phyloP scores from a whole-genome alignment of 2,888 invertebrate species.

The Rosalia funebris region DNA sequence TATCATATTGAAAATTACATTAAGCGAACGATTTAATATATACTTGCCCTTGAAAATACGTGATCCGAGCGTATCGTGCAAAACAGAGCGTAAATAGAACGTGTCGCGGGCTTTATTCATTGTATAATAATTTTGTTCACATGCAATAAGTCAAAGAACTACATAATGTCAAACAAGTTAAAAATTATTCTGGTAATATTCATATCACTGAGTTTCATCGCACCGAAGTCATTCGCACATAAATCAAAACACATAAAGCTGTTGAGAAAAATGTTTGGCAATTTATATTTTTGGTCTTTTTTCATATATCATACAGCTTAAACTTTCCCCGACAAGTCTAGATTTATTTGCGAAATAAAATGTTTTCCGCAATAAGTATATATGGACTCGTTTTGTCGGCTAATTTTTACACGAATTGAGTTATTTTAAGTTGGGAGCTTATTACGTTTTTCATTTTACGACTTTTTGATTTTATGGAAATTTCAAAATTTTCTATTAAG shows the following conservation, averaged over 20 bases:
- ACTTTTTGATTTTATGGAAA: not conserved
- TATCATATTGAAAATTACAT: too few species aligned
- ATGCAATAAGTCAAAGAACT: too few species aligned
- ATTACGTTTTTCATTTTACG: not conserved
- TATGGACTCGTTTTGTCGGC: not conserved
- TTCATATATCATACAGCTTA: not conserved
- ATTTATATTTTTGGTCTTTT: not conserved
- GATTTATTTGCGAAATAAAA: constrained; percentile 6
- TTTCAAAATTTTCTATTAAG: not conserved
- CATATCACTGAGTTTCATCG: too few species aligned
- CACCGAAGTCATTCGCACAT: too few species aligned
- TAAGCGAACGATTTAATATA: too few species aligned
- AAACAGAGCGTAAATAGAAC: too few species aligned
- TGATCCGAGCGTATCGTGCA: too few species aligned
- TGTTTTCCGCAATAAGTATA: not conserved
- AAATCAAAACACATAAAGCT: not conserved
- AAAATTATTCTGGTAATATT: too few species aligned
- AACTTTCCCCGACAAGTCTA: not conserved
- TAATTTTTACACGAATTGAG: not conserved
- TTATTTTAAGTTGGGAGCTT: not conserved
- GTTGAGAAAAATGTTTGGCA: not conserved
- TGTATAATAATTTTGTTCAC: too few species aligned
- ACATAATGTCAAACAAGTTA: too few species aligned
- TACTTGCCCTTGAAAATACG: too few species aligned
- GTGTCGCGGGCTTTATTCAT: too few species aligned